Evolutionary conservation across 2,113 vertebrate genomes (phyloP).

Genomic region (Pterocles gutturalis): DNA sequence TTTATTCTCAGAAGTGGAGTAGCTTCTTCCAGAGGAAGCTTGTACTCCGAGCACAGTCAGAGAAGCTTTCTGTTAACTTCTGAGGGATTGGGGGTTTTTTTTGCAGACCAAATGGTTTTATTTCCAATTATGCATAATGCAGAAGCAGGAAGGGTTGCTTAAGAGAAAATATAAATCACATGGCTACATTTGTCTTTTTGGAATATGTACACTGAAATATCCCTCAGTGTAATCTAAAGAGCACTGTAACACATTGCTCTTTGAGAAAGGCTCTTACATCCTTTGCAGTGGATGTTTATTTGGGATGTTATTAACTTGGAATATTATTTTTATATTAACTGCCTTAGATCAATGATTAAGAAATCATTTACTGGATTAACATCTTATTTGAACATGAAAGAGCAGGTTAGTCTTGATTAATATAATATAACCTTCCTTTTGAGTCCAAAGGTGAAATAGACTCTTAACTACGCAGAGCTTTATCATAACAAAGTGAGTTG

Average conservation of each 20-base stretch:
- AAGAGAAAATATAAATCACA: neutral
- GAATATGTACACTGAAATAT: neutral
- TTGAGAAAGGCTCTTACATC: neutral
- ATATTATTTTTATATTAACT: neutral
- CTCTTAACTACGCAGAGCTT: neutral
- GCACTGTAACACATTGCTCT: neutral
- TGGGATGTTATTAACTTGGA: neutral
- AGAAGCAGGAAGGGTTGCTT: neutral
- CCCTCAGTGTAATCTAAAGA: neutral
- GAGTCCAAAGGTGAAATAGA: neutral
- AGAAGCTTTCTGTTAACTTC: neutral
- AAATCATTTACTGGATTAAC: neutral
- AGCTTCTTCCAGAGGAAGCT: neutral
- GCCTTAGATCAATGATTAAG: neutral
- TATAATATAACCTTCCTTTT: neutral
- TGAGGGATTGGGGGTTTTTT: neutral
- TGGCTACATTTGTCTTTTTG: neutral
- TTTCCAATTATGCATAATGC: neutral
- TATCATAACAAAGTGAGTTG: neutral
- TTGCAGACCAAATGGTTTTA: fast-evolving
- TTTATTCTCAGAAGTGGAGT: neutral
- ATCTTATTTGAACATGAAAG: neutral
- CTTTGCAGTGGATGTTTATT: neutral
- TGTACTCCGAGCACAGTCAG: neutral
- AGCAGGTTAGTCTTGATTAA: neutral